Conservation (phyloP, 2,113 vertebrate species). For the Ceuthmochares aereus region DNA sequence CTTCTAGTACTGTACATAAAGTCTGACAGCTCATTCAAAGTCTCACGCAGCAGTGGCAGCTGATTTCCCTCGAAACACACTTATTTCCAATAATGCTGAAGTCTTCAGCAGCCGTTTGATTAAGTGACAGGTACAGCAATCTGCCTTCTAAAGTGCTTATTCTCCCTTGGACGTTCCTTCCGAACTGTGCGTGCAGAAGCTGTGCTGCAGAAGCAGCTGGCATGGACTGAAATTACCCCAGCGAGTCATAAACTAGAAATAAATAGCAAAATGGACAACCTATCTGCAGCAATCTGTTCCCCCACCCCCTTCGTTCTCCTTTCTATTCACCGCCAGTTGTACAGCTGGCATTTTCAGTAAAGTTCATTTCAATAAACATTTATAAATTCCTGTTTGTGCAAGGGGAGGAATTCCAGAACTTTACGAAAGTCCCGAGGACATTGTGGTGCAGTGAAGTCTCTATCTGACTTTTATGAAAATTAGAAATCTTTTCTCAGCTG, state of each 20-base stretch:
- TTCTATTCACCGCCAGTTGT: background rate
- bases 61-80: background rate
- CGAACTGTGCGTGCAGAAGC: background rate
- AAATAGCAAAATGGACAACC: background rate
- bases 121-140: background rate
- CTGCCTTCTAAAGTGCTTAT: background rate
- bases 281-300: background rate
- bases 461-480: constrained; percentile 50
- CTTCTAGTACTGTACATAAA: background rate
- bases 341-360: constrained; percentile 7
- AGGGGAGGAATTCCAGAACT: constrained; percentile 29
- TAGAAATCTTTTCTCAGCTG: constrained; percentile 10
- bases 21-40: background rate
- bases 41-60: background rate
- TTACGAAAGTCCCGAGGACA: constrained; percentile 41
- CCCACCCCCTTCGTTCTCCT: background rate
- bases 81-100: background rate
- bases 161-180: background rate
- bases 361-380: constrained; percentile 35
- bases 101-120: background rate
- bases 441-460: background rate
- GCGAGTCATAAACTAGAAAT: background rate
- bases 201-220: background rate
- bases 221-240: background rate
- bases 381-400: constrained; percentile 28